These are phyloP conservation scores for Graptemys geographica DNA, from an alignment of 2,797 vertebrate species.

Conservation along the genomic window DNA sequence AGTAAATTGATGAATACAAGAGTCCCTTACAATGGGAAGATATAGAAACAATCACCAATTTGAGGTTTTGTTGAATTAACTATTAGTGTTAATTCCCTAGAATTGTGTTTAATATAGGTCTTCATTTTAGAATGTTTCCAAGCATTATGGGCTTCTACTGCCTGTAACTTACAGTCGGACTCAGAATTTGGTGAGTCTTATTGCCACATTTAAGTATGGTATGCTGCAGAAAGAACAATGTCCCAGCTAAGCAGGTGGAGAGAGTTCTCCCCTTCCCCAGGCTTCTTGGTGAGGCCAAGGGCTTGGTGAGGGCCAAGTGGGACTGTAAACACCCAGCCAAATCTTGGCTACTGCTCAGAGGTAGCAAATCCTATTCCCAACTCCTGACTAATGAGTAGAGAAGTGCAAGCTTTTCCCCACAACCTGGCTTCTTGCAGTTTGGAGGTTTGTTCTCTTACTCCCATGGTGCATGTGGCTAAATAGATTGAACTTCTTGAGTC, in stretches of 20 bases:
- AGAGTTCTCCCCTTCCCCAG: not conserved
- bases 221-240: not conserved
- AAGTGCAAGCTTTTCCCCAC: not conserved
- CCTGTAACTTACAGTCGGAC: not conserved
- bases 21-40: not conserved
- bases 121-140: not conserved
- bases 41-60: not conserved
- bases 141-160: not conserved
- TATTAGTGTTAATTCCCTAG: not conserved
- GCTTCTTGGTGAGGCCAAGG: rapidly evolving
- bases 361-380: not conserved
- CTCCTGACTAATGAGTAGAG: not conserved
- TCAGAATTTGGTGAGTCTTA: not conserved
- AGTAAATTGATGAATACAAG: not conserved
- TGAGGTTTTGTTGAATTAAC: not conserved
- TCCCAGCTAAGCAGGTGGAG: not conserved
- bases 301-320: not conserved
- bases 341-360: not conserved
- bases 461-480: not conserved
- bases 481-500: not conserved
- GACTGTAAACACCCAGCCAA: not conserved
- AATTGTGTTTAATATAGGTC: not conserved
- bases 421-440: not conserved
- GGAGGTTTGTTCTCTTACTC: not conserved
- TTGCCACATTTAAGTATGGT: rapidly evolving